Evolutionary conservation across 1,140 invertebrate genomes (phyloP), one percentile per base, ranked within the genome.

Genomic region (Orius laevigatus): DNA sequence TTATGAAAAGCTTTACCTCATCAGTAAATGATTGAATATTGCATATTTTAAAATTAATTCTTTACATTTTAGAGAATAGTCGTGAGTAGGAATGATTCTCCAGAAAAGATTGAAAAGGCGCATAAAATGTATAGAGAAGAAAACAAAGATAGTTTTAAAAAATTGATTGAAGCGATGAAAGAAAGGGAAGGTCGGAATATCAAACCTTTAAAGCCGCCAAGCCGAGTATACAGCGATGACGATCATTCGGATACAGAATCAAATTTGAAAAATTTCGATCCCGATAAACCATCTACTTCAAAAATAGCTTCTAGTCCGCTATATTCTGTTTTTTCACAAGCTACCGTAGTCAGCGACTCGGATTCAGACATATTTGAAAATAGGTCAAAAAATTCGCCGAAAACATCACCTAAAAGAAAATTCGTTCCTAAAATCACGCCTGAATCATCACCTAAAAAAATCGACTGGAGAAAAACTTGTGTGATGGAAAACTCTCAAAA

Each of bases 111-210:
- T 55, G 65, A 68, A 45, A 57, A 63, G 25, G 62, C 57, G 31
- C 61, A 67, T 18, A 66, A 62, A 48, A 62, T 65, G 51, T 70
- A 70, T 56, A 55, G 63, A 50, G 49, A 59, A 52, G 36, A 49
- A n/a, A 60, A 67, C 44, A 63, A 63, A 53, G 53, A 55, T 11
- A 63, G 57, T 48, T 68, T 62, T 42, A 51, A 64, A 5, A 55
- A 51, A 50, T 54, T 68, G 46, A 66, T 68, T 11, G 49, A 60
- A 36, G 46, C 56, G 5, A 59, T 68, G 9, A 66, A 59, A 53
- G 44, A 42, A 33, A 53, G 58, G 1, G 46, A 55, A 20, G 53
- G 51, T n/a, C 15, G 32, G 16, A 50, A 52, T 12, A 55, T 47
- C 5, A 52, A 50, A 43, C 50, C 50, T 25, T 3, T 18, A 1